Conservation (phyloP, 2,113 vertebrate species). For the Melanerpes formicivorus region DNA sequence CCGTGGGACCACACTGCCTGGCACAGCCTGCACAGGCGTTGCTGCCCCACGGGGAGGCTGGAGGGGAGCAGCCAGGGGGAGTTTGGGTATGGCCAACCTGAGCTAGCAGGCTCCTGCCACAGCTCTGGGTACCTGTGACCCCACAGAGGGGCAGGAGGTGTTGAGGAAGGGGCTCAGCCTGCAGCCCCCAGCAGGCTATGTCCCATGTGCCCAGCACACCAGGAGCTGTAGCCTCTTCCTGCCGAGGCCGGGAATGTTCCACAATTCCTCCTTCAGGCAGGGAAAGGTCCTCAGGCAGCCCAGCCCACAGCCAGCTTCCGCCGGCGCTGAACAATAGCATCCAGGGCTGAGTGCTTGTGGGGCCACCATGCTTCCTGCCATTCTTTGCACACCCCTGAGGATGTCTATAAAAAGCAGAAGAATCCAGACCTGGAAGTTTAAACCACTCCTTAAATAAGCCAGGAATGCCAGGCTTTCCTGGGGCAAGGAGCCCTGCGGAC, state of each 20-base stretch:
- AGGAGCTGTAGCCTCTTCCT: neutral
- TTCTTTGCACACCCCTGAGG: conserved; percentile 12
- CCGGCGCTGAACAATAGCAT: neutral
- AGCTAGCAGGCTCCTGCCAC: neutral
- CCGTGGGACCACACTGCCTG: accelerated
- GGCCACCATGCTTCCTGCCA: neutral
- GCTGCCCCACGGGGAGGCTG: neutral
- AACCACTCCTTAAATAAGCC: neutral
- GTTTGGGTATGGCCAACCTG: accelerated
- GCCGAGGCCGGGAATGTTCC: neutral
- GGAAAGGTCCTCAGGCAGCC: neutral
- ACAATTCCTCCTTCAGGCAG: neutral
- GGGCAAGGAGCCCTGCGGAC: neutral
- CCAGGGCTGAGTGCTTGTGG: neutral
- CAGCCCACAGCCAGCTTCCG: neutral
- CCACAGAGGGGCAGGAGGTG: neutral
- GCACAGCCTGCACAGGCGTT: neutral
- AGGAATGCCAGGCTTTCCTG: neutral
- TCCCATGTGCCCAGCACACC: neutral
- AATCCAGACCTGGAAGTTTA: conserved; percentile 15
- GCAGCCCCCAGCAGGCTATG: neutral
- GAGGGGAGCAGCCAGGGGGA: neutral
- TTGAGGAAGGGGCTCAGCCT: accelerated
- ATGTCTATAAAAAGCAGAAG: conserved; percentile 37
- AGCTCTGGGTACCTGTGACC: neutral